phyloP scores from a whole-genome alignment of 37 sponge, comb jelly and placozoan genomes.

The Halisarca cf. caerulea region DNA sequence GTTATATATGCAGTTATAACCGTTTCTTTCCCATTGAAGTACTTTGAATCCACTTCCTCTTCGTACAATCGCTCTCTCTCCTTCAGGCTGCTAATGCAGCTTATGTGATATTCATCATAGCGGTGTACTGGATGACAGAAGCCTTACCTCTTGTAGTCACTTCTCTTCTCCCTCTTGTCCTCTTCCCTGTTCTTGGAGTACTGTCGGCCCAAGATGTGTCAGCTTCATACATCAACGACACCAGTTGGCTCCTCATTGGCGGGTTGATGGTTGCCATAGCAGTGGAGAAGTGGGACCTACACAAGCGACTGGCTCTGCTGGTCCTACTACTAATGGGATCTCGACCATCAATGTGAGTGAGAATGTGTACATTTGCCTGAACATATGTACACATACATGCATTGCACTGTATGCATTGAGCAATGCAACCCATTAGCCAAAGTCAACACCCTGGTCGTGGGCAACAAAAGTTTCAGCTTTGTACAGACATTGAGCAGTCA shows the following conservation, averaged over 20 bases:
- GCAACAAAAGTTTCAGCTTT: no score
- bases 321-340: slow-evolving; percentile 79
- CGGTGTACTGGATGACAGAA: slow-evolving; percentile 88
- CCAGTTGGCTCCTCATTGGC: slow-evolving; percentile 85
- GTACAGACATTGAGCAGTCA: no score
- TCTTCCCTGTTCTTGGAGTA: slow-evolving; percentile 88
- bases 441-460: no score
- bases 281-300: slow-evolving; percentile 88
- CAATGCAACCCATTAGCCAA: no score
- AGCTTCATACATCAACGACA: slow-evolving; percentile 79
- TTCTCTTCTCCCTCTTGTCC: slow-evolving; percentile 86
- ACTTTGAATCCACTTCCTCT: no score
- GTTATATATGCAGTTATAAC: no score
- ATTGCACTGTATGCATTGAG: no score
- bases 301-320: slow-evolving; percentile 89
- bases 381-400: no score
- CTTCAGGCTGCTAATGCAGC: slow-evolving; percentile 45
- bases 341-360: slow-evolving; percentile 29
- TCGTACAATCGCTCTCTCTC: no score
- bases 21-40: no score
- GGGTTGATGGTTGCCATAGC: slow-evolving; percentile 91
- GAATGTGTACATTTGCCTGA: no score
- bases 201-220: slow-evolving; percentile 59
- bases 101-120: slow-evolving; percentile 79
- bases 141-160: slow-evolving; percentile 81